phyloP scores from a whole-genome alignment of 1,140 invertebrate genomes.

The Drosophila suzukii region DNA sequence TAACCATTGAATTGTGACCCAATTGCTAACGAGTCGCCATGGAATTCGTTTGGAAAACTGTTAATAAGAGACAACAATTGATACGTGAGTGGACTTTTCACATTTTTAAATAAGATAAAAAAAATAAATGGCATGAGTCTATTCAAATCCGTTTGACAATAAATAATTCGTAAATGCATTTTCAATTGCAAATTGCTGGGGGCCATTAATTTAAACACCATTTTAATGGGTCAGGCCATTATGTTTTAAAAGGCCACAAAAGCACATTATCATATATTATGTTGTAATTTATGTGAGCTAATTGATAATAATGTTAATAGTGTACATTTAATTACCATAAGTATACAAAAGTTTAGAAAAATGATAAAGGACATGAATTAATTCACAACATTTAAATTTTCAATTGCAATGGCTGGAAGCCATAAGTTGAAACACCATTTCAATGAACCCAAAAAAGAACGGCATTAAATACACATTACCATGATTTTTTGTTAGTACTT shows the following conservation, averaged over 20 bases:
- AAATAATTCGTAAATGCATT: not conserved
- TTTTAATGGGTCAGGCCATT: not conserved
- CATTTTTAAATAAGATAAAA: not conserved
- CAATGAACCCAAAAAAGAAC: not conserved
- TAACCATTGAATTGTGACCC: constrained; percentile 23
- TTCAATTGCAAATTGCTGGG: not conserved
- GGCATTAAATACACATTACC: not conserved
- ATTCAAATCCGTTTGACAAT: not conserved
- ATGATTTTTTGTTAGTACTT: not conserved
- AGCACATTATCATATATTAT: not conserved
- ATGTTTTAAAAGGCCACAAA: not conserved
- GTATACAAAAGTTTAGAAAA: not conserved
- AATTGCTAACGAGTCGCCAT: constrained; percentile 28
- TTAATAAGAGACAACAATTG: constrained; percentile 12
- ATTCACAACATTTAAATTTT: not conserved
- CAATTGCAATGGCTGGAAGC: not conserved
- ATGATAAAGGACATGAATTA: not conserved
- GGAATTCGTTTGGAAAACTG: constrained; percentile 21
- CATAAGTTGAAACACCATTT: not conserved
- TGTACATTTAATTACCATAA: not conserved
- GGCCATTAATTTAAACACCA: constrained; percentile 1
- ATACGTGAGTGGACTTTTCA: constrained; percentile 5
- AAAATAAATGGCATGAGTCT: not conserved
- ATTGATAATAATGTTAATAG: not conserved
- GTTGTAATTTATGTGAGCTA: not conserved